Evolutionary conservation across 2,797 vertebrate genomes (phyloP).

Genomic region (Remorina albescens): DNA sequence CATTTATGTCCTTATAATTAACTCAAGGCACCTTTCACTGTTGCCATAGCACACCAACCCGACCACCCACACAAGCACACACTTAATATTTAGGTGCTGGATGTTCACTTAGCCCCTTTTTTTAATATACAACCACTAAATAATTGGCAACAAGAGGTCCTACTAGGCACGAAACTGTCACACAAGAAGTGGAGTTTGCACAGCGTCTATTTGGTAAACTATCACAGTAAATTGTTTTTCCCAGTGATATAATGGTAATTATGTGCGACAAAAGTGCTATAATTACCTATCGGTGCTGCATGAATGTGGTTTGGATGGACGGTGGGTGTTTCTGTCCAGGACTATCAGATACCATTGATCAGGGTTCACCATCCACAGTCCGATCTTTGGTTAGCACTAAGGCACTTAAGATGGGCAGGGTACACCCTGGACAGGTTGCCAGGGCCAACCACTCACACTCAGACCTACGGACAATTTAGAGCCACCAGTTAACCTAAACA

Average conservation of each 20-base stretch:
- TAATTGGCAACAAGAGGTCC: constrained; percentile 9
- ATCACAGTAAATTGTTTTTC: neutral
- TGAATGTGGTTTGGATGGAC: neutral
- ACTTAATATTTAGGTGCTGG: neutral
- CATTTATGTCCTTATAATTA: constrained; percentile 54
- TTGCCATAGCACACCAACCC: constrained; percentile 47
- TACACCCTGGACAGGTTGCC: too few relatives aligned
- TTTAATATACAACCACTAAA: constrained; percentile 10
- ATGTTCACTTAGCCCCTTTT: constrained; percentile 3
- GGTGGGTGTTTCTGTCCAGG: neutral
- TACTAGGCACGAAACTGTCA: constrained; percentile 14
- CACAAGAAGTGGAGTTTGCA: constrained; percentile 1
- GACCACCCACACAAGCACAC: constrained; percentile 8
- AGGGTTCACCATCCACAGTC: neutral
- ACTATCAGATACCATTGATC: neutral
- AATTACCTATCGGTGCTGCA: neutral
- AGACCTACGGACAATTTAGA: too few relatives aligned
- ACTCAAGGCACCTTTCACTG: constrained; percentile 33
- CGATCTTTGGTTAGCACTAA: neutral
- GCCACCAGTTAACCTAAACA: too few relatives aligned
- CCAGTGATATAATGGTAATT: neutral
- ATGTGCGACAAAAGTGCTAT: too few relatives aligned
- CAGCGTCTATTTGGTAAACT: neutral
- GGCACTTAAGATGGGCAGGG: too few relatives aligned
- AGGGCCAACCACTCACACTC: too few relatives aligned